These are phyloP conservation scores for Phytoseiulus persimilis DNA, from an alignment of 2,888 invertebrate genomes.

Conservation along the genomic window DNA sequence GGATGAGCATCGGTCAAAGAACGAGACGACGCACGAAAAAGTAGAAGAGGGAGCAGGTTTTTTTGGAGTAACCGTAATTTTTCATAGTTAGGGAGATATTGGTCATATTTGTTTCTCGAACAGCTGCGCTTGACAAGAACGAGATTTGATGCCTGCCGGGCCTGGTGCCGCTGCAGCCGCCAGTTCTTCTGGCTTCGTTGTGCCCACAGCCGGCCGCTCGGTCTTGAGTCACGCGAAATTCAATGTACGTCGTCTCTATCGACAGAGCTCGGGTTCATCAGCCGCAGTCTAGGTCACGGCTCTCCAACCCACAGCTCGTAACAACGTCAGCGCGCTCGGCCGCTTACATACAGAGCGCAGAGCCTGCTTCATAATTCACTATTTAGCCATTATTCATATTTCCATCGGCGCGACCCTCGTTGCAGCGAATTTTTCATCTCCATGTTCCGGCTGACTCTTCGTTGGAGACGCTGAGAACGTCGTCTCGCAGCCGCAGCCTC, in stretches of 20 bases:
- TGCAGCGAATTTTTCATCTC: background rate
- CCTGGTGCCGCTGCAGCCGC: background rate
- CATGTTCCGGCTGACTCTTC: background rate
- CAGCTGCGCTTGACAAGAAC: background rate
- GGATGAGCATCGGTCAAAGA: background rate
- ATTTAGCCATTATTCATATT: background rate
- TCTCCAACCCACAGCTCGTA: background rate
- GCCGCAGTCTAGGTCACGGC: background rate
- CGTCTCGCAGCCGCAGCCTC: too few species aligned
- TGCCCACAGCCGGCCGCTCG: background rate
- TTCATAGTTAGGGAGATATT: conserved; percentile 5
- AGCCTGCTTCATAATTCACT: background rate
- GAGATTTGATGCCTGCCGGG: background rate
- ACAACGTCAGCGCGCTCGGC: too few species aligned
- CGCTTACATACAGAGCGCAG: too few species aligned
- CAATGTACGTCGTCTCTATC: background rate
- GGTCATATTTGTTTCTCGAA: background rate
- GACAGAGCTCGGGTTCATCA: background rate
- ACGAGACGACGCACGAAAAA: background rate
- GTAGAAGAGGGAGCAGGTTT: background rate
- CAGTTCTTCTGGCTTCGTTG: background rate
- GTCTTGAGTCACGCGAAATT: background rate
- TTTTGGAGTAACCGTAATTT: background rate
- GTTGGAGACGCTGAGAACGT: background rate
- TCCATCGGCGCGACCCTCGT: background rate